Evolutionary conservation across 2,797 vertebrate species (phyloP).

Genomic region (Chiroxiphia lanceolata): DNA sequence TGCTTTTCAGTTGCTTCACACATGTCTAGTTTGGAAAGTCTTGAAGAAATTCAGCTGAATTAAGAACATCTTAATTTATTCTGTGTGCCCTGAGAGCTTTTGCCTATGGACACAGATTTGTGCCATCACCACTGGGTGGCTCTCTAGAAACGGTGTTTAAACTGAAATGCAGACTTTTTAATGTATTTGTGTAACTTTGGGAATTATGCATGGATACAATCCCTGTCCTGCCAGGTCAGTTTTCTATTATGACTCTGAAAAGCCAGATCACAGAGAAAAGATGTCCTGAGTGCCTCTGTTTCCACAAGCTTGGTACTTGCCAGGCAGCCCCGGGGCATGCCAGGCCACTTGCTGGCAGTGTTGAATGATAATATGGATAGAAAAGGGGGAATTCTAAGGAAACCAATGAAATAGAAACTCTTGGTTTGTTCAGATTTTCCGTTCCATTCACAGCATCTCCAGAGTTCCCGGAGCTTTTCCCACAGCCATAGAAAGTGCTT

Average conservation of each 20-base stretch:
- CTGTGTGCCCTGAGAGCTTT: neutral
- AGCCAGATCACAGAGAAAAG: neutral
- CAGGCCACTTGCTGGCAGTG: neutral
- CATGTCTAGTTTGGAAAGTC: accelerated
- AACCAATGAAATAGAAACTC: neutral
- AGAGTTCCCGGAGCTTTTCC: neutral
- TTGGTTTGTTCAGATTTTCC: neutral
- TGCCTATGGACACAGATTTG: accelerated
- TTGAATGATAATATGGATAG: neutral
- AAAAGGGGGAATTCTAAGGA: neutral
- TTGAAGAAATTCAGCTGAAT: neutral
- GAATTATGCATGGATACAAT: neutral
- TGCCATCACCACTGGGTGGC: neutral
- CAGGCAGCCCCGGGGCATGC: neutral
- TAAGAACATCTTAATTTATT: neutral
- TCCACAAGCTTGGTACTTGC: neutral
- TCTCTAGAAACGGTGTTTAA: neutral
- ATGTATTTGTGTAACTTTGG: neutral
- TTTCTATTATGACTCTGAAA: neutral
- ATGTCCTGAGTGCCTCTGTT: neutral
- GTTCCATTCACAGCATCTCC: neutral
- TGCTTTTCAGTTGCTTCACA: neutral
- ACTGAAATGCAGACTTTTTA: neutral
- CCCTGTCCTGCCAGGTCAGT: neutral
- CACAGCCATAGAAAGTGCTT: neutral